Evolutionary conservation across 2,888 invertebrate genomes (phyloP).

Genomic region (Amphipoea oculea): DNA sequence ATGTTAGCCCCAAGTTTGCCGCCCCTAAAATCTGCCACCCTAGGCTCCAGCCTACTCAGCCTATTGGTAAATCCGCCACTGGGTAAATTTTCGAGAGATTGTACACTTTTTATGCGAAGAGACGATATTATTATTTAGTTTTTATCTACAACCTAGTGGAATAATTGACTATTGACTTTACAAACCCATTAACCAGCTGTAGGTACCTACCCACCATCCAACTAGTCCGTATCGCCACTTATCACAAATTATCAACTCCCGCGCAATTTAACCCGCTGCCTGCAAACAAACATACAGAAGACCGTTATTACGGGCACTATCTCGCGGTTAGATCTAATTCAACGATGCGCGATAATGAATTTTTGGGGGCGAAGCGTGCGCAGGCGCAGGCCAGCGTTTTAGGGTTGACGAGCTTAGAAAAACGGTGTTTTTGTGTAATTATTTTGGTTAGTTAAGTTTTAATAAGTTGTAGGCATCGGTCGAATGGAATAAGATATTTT

Average conservation of each 20-base stretch:
- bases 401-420: constrained; percentile 61
- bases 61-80: too few species aligned
- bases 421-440: constrained; percentile 24
- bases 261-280: constrained; percentile 56
- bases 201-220: constrained; percentile 33
- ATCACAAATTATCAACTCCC: constrained; percentile 65
- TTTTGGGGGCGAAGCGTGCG: constrained; percentile 69
- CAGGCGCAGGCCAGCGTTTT: constrained; percentile 46
- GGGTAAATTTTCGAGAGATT: too few species aligned
- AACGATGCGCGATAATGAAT: constrained; percentile 74
- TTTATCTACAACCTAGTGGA: too few species aligned
- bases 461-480: constrained; percentile 7
- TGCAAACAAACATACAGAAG: constrained; percentile 66
- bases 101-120: too few species aligned
- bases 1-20: too few species aligned
- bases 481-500: too few species aligned
- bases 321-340: constrained; percentile 82
- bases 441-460: constrained; percentile 41
- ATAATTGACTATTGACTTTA: constrained; percentile 35
- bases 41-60: too few species aligned
- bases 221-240: constrained; percentile 41
- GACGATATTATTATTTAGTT: too few species aligned
- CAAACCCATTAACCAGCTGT: constrained; percentile 43
- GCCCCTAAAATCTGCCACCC: too few species aligned
- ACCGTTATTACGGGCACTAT: constrained; percentile 78